Percentiles rank a stretch among this genome's conserved stretches.
Conservation (phyloP, 2,797 vertebrate species). For the Catharus ustulatus region DNA sequence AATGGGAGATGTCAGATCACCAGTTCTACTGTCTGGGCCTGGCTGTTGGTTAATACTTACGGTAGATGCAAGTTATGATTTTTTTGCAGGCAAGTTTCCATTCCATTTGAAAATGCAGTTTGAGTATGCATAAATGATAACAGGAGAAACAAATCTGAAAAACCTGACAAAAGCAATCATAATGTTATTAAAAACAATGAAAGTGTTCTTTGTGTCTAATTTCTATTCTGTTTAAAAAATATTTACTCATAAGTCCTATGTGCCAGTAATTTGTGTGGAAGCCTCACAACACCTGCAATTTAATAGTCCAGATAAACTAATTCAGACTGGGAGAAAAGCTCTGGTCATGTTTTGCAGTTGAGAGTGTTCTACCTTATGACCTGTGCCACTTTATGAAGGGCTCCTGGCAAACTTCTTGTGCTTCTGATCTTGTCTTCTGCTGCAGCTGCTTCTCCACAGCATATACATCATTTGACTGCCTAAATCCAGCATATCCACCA, state of each 20-base stretch:
- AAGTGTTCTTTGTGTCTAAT: background rate
- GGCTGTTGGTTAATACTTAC: background rate
- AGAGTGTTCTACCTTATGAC: background rate
- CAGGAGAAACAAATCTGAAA: background rate
- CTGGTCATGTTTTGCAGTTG: background rate
- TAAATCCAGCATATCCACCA: background rate
- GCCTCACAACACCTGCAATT: background rate
- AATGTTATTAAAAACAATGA: background rate
- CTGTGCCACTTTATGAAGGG: background rate
- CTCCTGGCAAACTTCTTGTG: background rate
- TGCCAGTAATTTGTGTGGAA: background rate
- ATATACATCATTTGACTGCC: background rate
- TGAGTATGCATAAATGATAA: background rate
- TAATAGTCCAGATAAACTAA: background rate
- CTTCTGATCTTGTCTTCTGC: background rate
- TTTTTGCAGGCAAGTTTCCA: background rate
- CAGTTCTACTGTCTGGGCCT: background rate
- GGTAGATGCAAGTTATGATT: background rate
- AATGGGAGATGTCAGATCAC: background rate
- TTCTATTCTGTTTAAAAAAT: background rate
- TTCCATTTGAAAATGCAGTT: background rate
- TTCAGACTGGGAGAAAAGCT: background rate
- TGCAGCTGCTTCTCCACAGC: background rate
- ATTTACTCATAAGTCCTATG: background rate
- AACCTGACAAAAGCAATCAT: background rate